A percentile compares a stretch with the other conserved stretches of the same genome.
Evolutionary conservation across 2,797 vertebrate genomes (phyloP).

Genomic region (Dendrocincla fuliginosa): DNA sequence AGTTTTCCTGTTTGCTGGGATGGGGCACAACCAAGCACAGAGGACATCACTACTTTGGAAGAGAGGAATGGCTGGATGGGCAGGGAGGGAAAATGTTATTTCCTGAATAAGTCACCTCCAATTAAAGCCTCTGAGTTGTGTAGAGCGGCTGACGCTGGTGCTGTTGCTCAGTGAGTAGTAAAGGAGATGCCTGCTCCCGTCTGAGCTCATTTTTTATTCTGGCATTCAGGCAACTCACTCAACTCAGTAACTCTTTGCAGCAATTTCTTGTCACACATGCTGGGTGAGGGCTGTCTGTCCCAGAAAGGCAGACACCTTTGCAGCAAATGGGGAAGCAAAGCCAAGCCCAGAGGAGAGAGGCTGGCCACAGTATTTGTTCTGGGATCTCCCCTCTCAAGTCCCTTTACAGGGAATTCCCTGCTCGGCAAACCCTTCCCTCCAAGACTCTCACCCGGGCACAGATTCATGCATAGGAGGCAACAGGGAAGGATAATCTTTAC

Average conservation of each 20-base stretch:
- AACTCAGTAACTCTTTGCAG: not conserved
- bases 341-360: not conserved
- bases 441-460: not conserved
- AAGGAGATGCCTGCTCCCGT: not conserved
- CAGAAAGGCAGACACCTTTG: not conserved
- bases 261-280: not conserved
- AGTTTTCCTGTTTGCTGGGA: accelerated
- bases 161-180: not conserved
- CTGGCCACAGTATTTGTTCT: not conserved
- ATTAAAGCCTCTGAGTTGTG: not conserved
- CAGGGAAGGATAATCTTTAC: not conserved
- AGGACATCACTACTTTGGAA: accelerated
- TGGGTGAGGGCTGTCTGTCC: not conserved
- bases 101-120: not conserved
- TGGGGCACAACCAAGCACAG: not conserved
- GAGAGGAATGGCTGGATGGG: not conserved
- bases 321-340: not conserved
- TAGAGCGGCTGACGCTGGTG: not conserved
- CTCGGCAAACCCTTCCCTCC: not conserved
- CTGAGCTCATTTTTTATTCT: not conserved
- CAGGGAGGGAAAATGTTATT: not conserved
- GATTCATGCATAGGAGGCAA: not conserved
- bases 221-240: not conserved
- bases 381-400: not conserved
- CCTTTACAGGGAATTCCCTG: not conserved